Conservation (phyloP, 2,888 invertebrate species). For the Sesia bembeciformis region DNA sequence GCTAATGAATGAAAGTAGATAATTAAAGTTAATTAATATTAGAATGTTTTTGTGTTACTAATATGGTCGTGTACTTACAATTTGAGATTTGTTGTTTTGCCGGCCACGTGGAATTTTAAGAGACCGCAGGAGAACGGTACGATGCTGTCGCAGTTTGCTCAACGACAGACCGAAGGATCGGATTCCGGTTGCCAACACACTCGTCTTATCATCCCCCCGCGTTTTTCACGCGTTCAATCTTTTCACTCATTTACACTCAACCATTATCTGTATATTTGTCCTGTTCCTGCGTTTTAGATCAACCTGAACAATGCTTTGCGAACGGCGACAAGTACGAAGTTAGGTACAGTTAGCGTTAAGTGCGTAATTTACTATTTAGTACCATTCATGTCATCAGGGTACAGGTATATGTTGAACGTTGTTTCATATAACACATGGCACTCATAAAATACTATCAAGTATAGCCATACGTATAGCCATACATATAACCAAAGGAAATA, state of each 20-base stretch:
- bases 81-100: constrained; percentile 13
- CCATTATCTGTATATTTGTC: neutral
- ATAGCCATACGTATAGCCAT: too few relatives aligned
- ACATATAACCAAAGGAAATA: too few relatives aligned
- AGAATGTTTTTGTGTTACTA: too few relatives aligned
- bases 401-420: too few relatives aligned
- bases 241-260: constrained; percentile 1
- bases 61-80: too few relatives aligned
- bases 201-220: constrained; percentile 1
- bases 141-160: constrained; percentile 49
- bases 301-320: constrained; percentile 2
- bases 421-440: too few relatives aligned
- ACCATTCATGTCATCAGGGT: neutral
- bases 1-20: too few relatives aligned
- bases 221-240: neutral
- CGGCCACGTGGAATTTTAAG: constrained; percentile 54
- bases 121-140: constrained; percentile 32
- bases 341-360: constrained; percentile 8
- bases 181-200: constrained; percentile 2
- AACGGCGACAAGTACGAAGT: constrained; percentile 13
- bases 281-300: neutral
- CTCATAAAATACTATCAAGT: too few relatives aligned
- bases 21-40: too few relatives aligned
- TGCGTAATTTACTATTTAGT: neutral
- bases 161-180: constrained; percentile 47